Evolutionary conservation across 2,888 invertebrate genomes (phyloP), one percentile per base, ranked within the genome.

Genomic region (Blomia tropicalis): DNA sequence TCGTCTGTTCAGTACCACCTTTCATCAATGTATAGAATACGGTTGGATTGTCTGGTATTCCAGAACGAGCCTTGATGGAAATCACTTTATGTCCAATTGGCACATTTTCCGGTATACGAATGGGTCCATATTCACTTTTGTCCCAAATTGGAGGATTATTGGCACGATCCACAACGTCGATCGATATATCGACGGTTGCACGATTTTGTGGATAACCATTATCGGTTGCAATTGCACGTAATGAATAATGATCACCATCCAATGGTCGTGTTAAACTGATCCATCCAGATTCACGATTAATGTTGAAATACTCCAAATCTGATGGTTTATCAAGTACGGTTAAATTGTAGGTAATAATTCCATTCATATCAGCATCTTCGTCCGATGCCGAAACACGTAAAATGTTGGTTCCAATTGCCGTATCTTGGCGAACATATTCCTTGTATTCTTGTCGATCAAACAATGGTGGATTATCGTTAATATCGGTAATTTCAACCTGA

Each of bases 101-200:
- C 82, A 87, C 85, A 82, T 91, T 91, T 82, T 92, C 91, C 83
- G 87, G 86, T 80, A 90, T 87, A 85, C 84, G 87, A 83, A 90
- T 87, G 76, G 91, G 91, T 77, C 91, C 91, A 81, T 91, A 92
- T 78, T 88, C 85, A 78, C 83, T 83, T 81, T 90, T 85, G 81
- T 88, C 91, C 91, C 89, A 92, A 77, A 87, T 87, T 78, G 88
- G 91, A 79, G 86, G 91, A 83, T 89, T 93, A 84, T 88, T 92
- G 75, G 87, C 92, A 80, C 87, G 84, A 81, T 89, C 91, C 80
- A 92, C 92, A 79, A 93, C 91, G 81, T 90, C 90, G 80, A 95
- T 91, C 80, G 90, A 89, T 79, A 95, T 92, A 80, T 89, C 90
- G 79, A 92, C 93, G 77, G 87, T 86, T 79, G 91, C 83, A 78